A percentile compares a stretch with the other conserved stretches of the same genome.
Evolutionary conservation across 2,888 invertebrate genomes (phyloP).

Genomic region (Neelides folsomi): DNA sequence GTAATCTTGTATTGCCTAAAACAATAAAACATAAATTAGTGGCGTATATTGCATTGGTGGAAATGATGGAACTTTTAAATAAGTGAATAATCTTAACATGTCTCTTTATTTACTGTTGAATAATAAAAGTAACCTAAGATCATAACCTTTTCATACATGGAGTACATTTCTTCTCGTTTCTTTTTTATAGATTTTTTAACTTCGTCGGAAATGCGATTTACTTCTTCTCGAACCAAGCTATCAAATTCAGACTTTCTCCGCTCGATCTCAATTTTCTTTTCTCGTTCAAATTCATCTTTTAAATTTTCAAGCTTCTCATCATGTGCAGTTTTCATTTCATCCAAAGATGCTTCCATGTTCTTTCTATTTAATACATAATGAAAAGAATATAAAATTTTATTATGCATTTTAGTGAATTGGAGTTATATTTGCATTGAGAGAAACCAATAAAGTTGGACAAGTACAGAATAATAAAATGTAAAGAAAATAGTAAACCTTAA

Average conservation of each 20-base stretch:
- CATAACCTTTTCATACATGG: constrained; percentile 17
- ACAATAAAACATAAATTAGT: no score
- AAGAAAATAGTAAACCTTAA: no score
- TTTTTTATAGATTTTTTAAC: constrained; percentile 36
- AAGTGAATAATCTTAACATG: no score
- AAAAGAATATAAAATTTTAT: not conserved
- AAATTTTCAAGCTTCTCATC: constrained; percentile 15
- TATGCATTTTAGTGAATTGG: not conserved
- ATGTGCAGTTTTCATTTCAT: constrained; percentile 17
- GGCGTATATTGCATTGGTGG: no score
- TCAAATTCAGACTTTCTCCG: constrained; percentile 20
- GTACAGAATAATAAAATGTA: no score
- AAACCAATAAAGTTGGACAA: no score
- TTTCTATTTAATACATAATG: constrained; percentile 9
- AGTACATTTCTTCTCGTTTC: constrained; percentile 14
- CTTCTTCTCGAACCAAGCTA: constrained; percentile 38
- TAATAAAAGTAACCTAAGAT: no score
- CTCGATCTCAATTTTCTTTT: constrained; percentile 17
- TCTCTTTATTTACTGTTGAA: no score
- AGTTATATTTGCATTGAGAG: no score
- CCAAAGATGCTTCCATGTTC: constrained; percentile 17
- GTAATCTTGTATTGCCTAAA: no score
- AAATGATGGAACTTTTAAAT: no score
- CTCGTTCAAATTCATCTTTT: constrained; percentile 13
- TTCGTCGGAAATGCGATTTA: constrained; percentile 47